Conservation (phyloP, 2,888 invertebrate species). For the Plebejus anna region DNA sequence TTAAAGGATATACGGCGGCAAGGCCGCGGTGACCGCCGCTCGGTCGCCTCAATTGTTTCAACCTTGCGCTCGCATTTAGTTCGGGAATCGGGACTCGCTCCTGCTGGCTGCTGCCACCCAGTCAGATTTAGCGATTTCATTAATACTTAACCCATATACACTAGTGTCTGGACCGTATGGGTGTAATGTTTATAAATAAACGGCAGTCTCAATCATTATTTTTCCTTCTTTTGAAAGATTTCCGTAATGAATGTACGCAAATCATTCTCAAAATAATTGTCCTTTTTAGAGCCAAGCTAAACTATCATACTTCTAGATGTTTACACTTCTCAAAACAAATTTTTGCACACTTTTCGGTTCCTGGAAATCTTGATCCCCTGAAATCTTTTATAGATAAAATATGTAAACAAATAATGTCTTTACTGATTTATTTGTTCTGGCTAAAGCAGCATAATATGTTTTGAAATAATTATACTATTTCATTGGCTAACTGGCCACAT, state of each 20-base stretch:
- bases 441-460: not conserved
- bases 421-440: not conserved
- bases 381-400: too few relatives aligned
- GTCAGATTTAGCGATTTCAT: constrained; percentile 32
- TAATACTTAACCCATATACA: constrained; percentile 6
- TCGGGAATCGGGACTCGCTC: constrained; percentile 33
- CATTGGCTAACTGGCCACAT: constrained; percentile 17
- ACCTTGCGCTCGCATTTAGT: constrained; percentile 65
- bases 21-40: constrained; percentile 48
- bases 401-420: not conserved
- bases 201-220: not conserved
- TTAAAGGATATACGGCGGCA: constrained; percentile 29
- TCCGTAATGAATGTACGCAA: not conserved
- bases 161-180: not conserved
- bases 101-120: constrained; percentile 37
- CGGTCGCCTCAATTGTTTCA: constrained; percentile 61
- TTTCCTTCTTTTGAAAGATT: not conserved
- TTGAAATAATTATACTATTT: not conserved
- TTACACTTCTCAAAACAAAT: too few relatives aligned
- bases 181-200: constrained; percentile 7
- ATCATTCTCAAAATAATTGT: not conserved
- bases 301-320: too few relatives aligned
- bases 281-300: too few relatives aligned
- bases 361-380: too few relatives aligned
- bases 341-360: too few relatives aligned